phyloP scores from a whole-genome alignment of 2,113 vertebrate genomes.

The Caretta caretta region DNA sequence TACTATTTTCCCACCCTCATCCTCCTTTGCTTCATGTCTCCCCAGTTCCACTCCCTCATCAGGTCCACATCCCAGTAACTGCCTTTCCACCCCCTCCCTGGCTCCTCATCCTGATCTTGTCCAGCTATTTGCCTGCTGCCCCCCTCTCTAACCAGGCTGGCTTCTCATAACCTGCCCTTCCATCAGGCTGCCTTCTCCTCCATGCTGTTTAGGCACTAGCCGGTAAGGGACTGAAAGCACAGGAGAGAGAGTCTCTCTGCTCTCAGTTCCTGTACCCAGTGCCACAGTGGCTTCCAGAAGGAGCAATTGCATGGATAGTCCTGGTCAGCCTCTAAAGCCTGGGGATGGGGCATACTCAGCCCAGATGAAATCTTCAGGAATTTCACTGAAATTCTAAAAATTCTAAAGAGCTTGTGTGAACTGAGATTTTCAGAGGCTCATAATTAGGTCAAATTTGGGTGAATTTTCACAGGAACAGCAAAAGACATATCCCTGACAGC shows the following conservation, averaged over 20 bases:
- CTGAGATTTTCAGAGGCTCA: background rate
- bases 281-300: background rate
- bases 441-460: background rate
- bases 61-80: background rate
- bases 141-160: background rate
- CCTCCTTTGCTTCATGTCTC: background rate
- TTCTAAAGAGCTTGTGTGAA: background rate
- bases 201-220: background rate
- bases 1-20: background rate
- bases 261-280: background rate
- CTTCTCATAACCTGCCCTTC: background rate
- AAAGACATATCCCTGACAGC: background rate
- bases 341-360: background rate
- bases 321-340: background rate
- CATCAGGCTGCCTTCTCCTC: background rate
- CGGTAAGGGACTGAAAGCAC: background rate
- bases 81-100: fast-evolving
- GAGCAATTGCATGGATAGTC: background rate
- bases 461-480: background rate
- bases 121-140: background rate
- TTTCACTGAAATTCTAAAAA: background rate
- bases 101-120: background rate
- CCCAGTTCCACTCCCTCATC: background rate
- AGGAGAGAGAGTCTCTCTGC: background rate
- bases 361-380: background rate